Evolutionary conservation across 2,888 invertebrate species (phyloP).

Genomic region (Pristionchus japonicus): DNA sequence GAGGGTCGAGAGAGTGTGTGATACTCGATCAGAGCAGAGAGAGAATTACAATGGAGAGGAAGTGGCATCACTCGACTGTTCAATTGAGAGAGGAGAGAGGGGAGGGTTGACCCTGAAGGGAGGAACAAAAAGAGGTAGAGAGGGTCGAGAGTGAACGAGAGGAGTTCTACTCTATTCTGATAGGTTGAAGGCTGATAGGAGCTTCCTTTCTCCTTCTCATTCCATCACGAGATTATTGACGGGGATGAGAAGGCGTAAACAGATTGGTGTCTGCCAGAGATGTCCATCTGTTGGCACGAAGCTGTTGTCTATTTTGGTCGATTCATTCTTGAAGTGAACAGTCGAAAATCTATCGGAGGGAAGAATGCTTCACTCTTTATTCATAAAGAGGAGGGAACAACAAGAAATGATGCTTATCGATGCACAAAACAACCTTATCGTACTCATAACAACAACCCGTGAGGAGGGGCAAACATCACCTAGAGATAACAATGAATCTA

Average conservation of each 20-base stretch:
- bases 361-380: too few relatives aligned
- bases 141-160: neutral
- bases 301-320: neutral
- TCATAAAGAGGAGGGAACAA: neutral
- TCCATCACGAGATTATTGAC: neutral
- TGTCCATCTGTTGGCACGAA: neutral
- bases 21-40: neutral
- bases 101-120: neutral
- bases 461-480: neutral
- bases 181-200: neutral
- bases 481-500: neutral
- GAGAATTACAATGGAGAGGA: neutral
- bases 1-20: neutral
- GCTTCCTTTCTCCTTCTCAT: neutral
- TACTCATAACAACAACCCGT: neutral
- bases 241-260: neutral
- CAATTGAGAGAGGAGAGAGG: neutral
- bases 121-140: neutral
- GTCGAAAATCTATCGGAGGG: too few relatives aligned
- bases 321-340: neutral
- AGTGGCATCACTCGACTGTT: slow-evolving; percentile 9
- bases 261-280: neutral
- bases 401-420: neutral
- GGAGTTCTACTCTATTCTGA: neutral
- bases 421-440: neutral